Evolutionary conservation across 1,140 invertebrate genomes (phyloP).

Genomic region (Vanessa atalanta): DNA sequence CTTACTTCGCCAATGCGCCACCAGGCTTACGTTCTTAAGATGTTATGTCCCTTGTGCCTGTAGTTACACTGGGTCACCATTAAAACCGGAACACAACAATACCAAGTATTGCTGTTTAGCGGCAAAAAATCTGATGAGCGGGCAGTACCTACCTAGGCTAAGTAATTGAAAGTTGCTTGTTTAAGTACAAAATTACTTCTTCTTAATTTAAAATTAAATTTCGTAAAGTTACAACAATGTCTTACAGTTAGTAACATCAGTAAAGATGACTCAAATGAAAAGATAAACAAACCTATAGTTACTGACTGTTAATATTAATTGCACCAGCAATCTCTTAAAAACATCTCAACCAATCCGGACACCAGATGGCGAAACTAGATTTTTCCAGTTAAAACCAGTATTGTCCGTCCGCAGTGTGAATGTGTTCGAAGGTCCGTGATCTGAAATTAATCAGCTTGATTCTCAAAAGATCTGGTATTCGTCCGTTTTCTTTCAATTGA

Average conservation of each 20-base stretch:
- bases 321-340: neutral
- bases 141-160: too few species aligned
- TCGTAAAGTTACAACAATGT: too few species aligned
- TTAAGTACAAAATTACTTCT: too few species aligned
- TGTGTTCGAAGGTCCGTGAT: neutral
- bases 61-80: too few species aligned
- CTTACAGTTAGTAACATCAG: neutral
- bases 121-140: too few species aligned
- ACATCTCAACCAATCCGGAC: neutral
- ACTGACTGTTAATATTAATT: neutral
- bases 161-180: too few species aligned
- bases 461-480: constrained; percentile 3
- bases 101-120: too few species aligned
- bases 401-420: neutral
- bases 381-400: neutral
- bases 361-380: neutral
- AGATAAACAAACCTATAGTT: neutral
- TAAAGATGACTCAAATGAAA: neutral
- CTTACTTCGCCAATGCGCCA: too few species aligned
- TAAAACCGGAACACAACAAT: too few species aligned
- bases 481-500: neutral
- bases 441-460: neutral
- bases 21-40: too few species aligned
- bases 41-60: too few species aligned
- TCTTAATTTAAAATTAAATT: too few species aligned